phyloP scores from a whole-genome alignment of 2,797 vertebrate genomes.

The Acestrorhynchus altus region DNA sequence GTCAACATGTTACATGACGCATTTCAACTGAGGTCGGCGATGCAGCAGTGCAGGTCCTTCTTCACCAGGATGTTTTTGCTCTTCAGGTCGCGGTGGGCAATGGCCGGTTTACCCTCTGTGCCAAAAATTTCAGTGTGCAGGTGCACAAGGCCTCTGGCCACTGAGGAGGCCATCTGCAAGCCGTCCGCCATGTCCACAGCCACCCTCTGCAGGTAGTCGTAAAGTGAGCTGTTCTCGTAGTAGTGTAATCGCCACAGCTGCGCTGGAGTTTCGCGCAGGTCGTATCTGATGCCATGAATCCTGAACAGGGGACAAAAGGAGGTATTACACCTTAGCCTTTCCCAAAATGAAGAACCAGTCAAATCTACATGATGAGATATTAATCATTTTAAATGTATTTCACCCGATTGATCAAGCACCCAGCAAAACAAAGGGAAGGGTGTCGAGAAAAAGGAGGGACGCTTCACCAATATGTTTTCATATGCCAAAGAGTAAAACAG shows the following conservation, averaged over 20 bases:
- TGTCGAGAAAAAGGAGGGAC: background rate
- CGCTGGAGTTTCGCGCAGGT: conserved; percentile 86
- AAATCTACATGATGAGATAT: no score
- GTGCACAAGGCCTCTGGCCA: conserved; percentile 82
- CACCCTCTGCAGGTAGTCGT: conserved; percentile 83
- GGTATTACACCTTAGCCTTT: no score
- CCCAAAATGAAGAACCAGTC: no score
- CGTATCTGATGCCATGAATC: conserved; percentile 87
- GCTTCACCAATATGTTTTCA: conserved; percentile 82
- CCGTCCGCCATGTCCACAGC: conserved; percentile 81
- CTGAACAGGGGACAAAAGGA: conserved; percentile 58
- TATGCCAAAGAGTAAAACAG: conserved; percentile 84
- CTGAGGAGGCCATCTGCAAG: conserved; percentile 80
- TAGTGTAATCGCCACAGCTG: conserved; percentile 88
- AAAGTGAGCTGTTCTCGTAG: conserved; percentile 84
- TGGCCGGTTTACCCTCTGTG: conserved; percentile 84
- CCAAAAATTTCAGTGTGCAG: conserved; percentile 85
- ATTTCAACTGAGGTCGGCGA: conserved; percentile 84
- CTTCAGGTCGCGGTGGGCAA: conserved; percentile 84
- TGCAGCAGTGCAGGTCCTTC: conserved; percentile 84
- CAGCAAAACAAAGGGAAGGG: background rate
- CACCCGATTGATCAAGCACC: background rate
- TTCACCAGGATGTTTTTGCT: conserved; percentile 86
- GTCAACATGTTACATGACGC: no score
- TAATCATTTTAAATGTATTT: no score